Conservation (phyloP, 2,888 invertebrate genomes). For the Pollenia labialis region DNA sequence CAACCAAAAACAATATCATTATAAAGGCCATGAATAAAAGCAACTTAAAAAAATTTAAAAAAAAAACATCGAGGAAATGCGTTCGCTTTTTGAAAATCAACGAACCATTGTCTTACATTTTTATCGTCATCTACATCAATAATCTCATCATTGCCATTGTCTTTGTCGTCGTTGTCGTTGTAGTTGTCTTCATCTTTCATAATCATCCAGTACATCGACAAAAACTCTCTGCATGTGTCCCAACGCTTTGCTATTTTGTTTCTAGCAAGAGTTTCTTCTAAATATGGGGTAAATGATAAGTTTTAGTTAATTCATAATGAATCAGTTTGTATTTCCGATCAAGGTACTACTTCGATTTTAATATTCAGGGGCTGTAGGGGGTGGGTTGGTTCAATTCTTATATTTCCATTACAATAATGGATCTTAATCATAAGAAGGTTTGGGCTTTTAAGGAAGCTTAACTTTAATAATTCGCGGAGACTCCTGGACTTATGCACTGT, state of each 20-base stretch:
- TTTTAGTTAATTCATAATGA: no score
- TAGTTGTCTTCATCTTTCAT: conserved; percentile 32
- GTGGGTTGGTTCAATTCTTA: no score
- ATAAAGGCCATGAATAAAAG: conserved; percentile 52
- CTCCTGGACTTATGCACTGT: no score
- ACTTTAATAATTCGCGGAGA: no score
- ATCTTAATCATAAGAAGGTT: no score
- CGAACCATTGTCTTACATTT: conserved; percentile 59
- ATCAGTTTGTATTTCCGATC: no score
- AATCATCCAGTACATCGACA: conserved; percentile 52
- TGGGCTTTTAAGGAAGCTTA: no score
- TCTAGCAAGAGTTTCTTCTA: not conserved
- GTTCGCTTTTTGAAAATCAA: conserved; percentile 62
- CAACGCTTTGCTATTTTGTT: not conserved
- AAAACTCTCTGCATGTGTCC: conserved; percentile 33
- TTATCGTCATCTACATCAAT: conserved; percentile 57
- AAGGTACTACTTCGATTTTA: no score
- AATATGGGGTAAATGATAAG: not conserved
- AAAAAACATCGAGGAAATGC: conserved; percentile 28
- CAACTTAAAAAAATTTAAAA: conserved; percentile 16
- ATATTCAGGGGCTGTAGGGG: no score
- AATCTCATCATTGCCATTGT: conserved; percentile 53
- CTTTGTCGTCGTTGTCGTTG: conserved; percentile 21
- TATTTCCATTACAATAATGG: no score
- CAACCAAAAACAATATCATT: conserved; percentile 47